Evolutionary conservation across 1,140 invertebrate genomes (phyloP).

Genomic region (Metopolophium dirhodum): DNA sequence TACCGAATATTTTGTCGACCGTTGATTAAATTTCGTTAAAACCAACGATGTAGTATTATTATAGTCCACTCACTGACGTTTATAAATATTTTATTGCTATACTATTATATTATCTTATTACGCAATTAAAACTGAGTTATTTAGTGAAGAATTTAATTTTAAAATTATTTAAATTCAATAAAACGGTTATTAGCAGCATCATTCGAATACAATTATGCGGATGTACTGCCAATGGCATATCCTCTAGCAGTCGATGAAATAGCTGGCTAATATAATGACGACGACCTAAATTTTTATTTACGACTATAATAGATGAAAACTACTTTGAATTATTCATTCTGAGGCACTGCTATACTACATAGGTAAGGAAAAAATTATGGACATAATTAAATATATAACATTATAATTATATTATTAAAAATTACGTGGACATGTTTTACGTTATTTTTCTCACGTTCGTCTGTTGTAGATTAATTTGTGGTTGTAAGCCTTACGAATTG

Average conservation of each 20-base stretch:
- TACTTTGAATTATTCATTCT: background rate
- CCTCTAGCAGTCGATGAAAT: background rate
- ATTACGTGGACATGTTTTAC: background rate
- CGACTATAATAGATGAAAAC: background rate
- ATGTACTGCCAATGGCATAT: background rate
- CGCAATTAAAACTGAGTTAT: background rate
- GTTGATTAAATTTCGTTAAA: background rate
- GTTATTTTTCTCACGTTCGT: background rate
- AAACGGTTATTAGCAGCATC: background rate
- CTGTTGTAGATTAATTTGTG: background rate
- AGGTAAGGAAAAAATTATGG: background rate
- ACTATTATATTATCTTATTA: background rate
- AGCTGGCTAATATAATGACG: background rate
- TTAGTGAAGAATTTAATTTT: slow-evolving; percentile 18
- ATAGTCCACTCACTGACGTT: background rate
- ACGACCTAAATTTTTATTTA: background rate
- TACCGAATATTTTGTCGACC: background rate
- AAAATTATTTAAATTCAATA: slow-evolving; percentile 10
- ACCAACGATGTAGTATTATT: background rate
- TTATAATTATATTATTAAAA: background rate
- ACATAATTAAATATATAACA: background rate
- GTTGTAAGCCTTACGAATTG: background rate
- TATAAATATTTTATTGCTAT: background rate
- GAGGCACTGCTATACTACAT: background rate
- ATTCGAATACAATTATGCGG: background rate